Evolutionary conservation across 2,888 invertebrate species (phyloP).

Genomic region (Bombyx huttoni): DNA sequence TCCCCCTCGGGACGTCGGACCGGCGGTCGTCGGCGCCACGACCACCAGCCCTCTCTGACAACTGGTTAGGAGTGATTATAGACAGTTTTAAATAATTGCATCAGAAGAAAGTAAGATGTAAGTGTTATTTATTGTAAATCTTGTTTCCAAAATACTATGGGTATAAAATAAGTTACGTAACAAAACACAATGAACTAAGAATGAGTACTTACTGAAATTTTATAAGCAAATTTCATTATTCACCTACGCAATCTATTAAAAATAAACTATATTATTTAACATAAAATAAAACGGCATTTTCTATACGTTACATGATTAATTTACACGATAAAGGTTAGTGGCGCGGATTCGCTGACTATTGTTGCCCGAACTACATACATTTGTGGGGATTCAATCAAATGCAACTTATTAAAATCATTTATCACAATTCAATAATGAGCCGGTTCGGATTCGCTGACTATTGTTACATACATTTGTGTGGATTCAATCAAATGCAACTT

Average conservation of each 20-base stretch:
- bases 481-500: not conserved
- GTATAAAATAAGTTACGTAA: constrained; percentile 49
- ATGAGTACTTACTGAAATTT: constrained; percentile 17
- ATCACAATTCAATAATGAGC: no score
- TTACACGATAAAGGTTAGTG: constrained; percentile 6
- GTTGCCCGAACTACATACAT: not conserved
- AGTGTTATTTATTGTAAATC: constrained; percentile 26
- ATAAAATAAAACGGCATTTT: not conserved
- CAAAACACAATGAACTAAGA: constrained; percentile 29
- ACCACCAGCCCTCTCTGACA: no score
- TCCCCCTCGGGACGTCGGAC: no score
- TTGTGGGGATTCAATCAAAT: not conserved
- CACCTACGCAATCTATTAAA: not conserved
- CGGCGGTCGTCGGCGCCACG: no score
- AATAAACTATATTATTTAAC: not conserved
- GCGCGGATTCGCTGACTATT: not conserved
- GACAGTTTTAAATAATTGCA: no score
- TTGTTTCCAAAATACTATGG: constrained; percentile 43
- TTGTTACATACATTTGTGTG: not conserved
- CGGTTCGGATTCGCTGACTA: not conserved
- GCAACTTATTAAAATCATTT: not conserved
- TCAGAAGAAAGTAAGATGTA: constrained; percentile 14
- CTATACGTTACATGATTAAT: not conserved
- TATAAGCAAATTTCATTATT: not conserved
- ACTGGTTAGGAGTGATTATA: no score